phyloP scores from a whole-genome alignment of 2,797 vertebrate species.

The Ctenosaura bakeri region DNA sequence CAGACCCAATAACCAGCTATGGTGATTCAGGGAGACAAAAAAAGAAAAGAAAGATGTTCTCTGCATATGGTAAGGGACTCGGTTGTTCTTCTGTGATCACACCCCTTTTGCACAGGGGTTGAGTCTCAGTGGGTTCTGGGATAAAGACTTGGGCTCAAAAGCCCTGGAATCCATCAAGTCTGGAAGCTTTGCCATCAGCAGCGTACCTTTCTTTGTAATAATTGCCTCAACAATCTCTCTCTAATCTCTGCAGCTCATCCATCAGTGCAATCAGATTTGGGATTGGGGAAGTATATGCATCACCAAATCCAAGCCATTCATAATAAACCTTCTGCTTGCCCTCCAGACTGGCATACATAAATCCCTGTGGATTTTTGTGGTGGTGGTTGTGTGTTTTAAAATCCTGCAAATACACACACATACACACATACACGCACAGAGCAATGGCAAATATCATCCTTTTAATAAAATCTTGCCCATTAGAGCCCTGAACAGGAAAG shows the following conservation, averaged over 20 bases:
- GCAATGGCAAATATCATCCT: constrained; percentile 1
- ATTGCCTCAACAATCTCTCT: constrained; percentile 18
- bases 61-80: background rate
- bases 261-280: constrained; percentile 19
- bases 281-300: background rate
- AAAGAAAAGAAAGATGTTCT: background rate
- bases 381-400: background rate
- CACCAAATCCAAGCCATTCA: constrained; percentile 22
- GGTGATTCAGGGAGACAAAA: background rate
- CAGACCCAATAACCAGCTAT: background rate
- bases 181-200: background rate
- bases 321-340: constrained; percentile 20
- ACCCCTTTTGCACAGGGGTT: background rate
- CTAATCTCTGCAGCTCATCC: constrained; percentile 29
- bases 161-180: background rate
- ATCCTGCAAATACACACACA: background rate
- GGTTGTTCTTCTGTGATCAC: background rate
- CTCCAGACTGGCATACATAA: background rate
- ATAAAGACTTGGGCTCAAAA: constrained; percentile 7
- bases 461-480: constrained; percentile 25
- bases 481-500: constrained; percentile 17
- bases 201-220: background rate
- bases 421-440: background rate
- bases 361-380: background rate
- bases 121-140: background rate